These are phyloP conservation scores for Harpagoxenus sublaevis DNA, from an alignment of 2,888 invertebrate genomes.

Conservation along the genomic window DNA sequence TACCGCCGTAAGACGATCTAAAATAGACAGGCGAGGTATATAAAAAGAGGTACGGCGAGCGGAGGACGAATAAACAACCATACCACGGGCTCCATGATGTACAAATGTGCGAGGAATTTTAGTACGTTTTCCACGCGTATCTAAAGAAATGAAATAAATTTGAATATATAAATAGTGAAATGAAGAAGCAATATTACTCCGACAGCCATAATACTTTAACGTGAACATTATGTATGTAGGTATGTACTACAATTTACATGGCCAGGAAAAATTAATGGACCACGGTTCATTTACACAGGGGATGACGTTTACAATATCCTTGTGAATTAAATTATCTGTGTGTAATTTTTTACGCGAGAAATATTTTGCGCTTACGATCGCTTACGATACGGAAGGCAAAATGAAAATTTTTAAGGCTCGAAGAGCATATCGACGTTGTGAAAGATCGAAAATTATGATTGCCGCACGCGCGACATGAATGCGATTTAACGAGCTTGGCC, in stretches of 20 bases:
- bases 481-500: slow-evolving; percentile 40
- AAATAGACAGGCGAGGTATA: background rate
- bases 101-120: background rate
- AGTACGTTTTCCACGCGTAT: background rate
- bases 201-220: background rate
- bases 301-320: background rate
- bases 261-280: background rate
- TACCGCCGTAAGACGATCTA: slow-evolving; percentile 28
- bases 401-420: background rate
- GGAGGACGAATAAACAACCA: background rate
- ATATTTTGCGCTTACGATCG: background rate
- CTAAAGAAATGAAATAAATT: slow-evolving; percentile 21
- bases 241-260: slow-evolving; percentile 2
- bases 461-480: slow-evolving; percentile 35
- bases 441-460: slow-evolving; percentile 27
- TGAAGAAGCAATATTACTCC: background rate
- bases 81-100: background rate
- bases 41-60: background rate
- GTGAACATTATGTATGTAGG: background rate
- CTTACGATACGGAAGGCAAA: background rate
- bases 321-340: background rate
- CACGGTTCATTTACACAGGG: background rate
- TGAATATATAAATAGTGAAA: slow-evolving; percentile 20
- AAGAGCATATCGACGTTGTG: background rate
- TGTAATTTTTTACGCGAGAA: background rate